Evolutionary conservation across 2,797 vertebrate genomes (phyloP).

Genomic region (Bradypodion pumilum): DNA sequence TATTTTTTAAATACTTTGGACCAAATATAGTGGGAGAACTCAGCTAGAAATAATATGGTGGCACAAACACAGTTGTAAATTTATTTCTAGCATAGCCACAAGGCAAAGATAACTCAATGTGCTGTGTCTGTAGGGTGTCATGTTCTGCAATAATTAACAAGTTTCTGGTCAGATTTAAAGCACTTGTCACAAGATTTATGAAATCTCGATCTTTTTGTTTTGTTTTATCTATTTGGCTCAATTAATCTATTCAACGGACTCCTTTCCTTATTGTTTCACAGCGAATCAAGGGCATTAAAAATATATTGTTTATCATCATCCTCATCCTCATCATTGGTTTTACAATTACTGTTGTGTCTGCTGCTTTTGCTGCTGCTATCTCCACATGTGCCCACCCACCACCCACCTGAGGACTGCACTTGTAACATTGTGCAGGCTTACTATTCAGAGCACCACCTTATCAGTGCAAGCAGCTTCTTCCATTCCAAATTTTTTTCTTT

Average conservation of each 20-base stretch:
- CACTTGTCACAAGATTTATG: background rate
- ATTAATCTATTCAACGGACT: background rate
- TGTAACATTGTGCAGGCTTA: background rate
- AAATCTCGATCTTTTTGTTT: background rate
- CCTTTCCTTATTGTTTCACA: constrained; percentile 16
- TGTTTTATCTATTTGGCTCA: background rate
- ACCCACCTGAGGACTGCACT: background rate
- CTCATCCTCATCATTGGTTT: no score
- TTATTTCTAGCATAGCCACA: constrained; percentile 27
- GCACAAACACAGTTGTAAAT: background rate
- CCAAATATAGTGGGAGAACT: background rate
- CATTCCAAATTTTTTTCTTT: background rate
- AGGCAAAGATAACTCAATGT: no score
- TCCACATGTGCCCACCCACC: no score
- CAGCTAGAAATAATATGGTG: background rate
- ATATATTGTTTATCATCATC: no score
- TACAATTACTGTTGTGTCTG: no score
- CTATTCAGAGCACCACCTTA: constrained; percentile 12
- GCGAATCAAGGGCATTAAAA: background rate
- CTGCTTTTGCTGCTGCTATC: no score
- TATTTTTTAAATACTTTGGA: background rate
- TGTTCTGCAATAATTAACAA: no score
- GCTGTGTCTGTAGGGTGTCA: no score
- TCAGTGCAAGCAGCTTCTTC: constrained; percentile 9
- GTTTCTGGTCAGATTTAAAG: background rate